A percentile compares a stretch with the other conserved stretches of the same genome.
Conservation (phyloP, 2,888 invertebrate species). For the Chamaedrilus cognettii region DNA sequence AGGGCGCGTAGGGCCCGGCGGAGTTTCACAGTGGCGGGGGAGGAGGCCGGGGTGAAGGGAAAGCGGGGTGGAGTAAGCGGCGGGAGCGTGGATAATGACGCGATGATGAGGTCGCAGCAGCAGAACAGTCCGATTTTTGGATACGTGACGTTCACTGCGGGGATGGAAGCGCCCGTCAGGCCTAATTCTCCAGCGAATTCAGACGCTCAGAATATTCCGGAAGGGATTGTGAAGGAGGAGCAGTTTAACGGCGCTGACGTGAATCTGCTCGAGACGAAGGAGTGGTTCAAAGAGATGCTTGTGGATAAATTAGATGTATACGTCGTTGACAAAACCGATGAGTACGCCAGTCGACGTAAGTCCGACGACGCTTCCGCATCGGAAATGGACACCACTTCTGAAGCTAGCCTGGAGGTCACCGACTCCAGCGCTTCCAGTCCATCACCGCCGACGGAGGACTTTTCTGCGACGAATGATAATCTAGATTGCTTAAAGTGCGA, state of each 20-base stretch:
- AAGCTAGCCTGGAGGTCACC: neutral
- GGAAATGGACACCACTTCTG: neutral
- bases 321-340: neutral
- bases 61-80: neutral
- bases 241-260: neutral
- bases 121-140: neutral
- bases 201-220: neutral
- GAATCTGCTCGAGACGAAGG: neutral
- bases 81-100: neutral
- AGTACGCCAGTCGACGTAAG: neutral
- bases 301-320: neutral
- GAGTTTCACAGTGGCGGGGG: too few species aligned
- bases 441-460: neutral
- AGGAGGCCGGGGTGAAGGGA: neutral
- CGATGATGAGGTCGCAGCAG: neutral
- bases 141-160: neutral
- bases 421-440: neutral
- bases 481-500: conserved; percentile 26
- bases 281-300: neutral
- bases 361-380: neutral
- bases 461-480: neutral
- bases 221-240: neutral
- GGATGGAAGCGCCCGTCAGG: neutral
- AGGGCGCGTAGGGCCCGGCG: neutral
- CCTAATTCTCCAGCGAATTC: neutral